Conservation (phyloP, 2,888 invertebrate genomes). For the Pristionchus mayeri region DNA sequence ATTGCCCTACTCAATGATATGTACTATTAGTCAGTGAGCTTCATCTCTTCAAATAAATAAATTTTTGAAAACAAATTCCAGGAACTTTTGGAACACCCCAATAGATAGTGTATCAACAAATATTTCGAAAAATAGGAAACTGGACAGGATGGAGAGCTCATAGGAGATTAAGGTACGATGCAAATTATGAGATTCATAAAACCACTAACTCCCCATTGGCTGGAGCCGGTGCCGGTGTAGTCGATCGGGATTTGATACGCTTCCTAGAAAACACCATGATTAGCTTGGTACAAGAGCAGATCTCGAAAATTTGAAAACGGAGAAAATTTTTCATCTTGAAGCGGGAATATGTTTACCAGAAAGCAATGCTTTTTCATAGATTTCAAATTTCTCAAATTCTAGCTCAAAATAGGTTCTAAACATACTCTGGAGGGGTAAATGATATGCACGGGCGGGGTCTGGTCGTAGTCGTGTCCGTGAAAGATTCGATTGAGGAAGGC, state of each 20-base stretch:
- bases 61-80: too few relatives aligned
- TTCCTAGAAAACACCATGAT: background rate
- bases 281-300: too few relatives aligned
- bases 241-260: conserved; percentile 28
- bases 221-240: conserved; percentile 5
- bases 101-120: too few relatives aligned
- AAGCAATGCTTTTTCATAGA: background rate
- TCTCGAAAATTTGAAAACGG: too few relatives aligned
- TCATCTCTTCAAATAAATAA: too few relatives aligned
- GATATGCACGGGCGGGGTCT: background rate
- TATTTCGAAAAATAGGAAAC: background rate
- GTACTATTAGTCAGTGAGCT: too few relatives aligned
- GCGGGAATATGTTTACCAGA: background rate
- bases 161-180: too few relatives aligned
- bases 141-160: too few relatives aligned
- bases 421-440: conserved; percentile 6
- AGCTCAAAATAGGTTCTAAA: background rate
- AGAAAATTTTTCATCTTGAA: background rate
- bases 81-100: too few relatives aligned
- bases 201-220: conserved; percentile 19
- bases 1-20: too few relatives aligned
- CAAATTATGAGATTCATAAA: too few relatives aligned
- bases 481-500: conserved; percentile 10
- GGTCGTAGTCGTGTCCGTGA: conserved; percentile 14
- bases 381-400: too few relatives aligned